Evolutionary conservation across 2,113 vertebrate species (phyloP).

Genomic region (Ardeotis arabs): DNA sequence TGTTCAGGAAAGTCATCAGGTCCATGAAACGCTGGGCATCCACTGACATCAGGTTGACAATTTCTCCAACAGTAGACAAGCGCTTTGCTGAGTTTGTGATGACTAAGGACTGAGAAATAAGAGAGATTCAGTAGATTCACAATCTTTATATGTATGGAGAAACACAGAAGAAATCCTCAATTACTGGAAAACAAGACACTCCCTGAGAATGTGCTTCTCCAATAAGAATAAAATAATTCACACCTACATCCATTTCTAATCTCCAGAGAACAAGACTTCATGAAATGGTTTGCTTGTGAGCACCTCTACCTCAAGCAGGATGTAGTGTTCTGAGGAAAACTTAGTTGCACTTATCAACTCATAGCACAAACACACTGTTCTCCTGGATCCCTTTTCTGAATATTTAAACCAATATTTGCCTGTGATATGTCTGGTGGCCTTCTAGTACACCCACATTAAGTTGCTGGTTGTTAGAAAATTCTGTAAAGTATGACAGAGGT

Average conservation of each 20-base stretch:
- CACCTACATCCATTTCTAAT: background rate
- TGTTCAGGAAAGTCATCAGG: conserved; percentile 86
- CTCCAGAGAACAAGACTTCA: background rate
- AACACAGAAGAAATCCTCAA: background rate
- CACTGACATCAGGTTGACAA: conserved; percentile 97
- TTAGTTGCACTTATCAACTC: background rate
- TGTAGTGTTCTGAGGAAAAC: background rate
- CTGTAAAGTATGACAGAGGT: background rate
- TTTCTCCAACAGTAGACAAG: conserved; percentile 89
- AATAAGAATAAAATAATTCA: background rate
- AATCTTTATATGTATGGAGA: background rate
- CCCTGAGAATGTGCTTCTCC: background rate
- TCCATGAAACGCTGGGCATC: conserved; percentile 95
- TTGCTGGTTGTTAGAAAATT: background rate
- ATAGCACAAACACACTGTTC: background rate
- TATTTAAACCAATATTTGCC: background rate
- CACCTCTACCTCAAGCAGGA: background rate
- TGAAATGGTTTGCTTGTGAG: background rate
- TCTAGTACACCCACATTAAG: background rate
- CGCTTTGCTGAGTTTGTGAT: conserved; percentile 93
- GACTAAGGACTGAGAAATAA: conserved; percentile 82
- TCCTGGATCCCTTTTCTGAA: background rate
- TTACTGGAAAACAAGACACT: background rate
- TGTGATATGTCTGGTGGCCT: background rate
- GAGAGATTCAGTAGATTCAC: background rate